A percentile compares a stretch with the other conserved stretches of the same genome.
phyloP scores from a whole-genome alignment of 92 coral and sea anemone genomes.

The Actinernus sp. region DNA sequence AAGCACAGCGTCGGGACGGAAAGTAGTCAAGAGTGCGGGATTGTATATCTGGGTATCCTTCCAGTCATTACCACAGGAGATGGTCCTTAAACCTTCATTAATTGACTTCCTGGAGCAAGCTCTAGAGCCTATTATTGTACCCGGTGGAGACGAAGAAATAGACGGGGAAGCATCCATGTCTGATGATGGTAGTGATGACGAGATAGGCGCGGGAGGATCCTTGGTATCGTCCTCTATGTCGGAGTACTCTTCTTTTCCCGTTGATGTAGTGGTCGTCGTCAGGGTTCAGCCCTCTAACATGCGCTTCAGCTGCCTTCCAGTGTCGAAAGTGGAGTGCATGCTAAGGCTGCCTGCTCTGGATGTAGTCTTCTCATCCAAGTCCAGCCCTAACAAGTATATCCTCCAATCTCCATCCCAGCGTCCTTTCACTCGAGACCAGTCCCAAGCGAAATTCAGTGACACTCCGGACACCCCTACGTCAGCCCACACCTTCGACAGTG shows the following conservation, averaged over 20 bases:
- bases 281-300: conserved; percentile 97
- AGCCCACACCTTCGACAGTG: conserved; percentile 78
- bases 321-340: conserved; percentile 98
- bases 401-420: conserved; percentile 40
- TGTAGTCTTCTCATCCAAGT: conserved; percentile 93
- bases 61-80: conserved; percentile 95
- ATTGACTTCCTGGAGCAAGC: conserved; percentile 96
- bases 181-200: conserved; percentile 82
- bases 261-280: conserved; percentile 94
- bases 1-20: conserved; percentile 32
- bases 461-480: conserved; percentile 42
- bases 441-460: conserved; percentile 25
- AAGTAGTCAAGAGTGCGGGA: conserved; percentile 84
- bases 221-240: conserved; percentile 96
- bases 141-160: conserved; percentile 55
- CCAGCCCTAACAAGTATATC: conserved; percentile 85
- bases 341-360: conserved; percentile 95
- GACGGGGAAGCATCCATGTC: conserved; percentile 69
- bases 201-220: conserved; percentile 82
- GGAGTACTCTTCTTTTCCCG: conserved; percentile 94
- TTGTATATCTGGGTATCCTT: conserved; percentile 89
- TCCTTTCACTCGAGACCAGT: conserved; percentile 33
- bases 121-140: conserved; percentile 87
- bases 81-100: conserved; percentile 92
- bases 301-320: conserved; percentile 94